A percentile compares a stretch with the other conserved stretches of the same genome.
Conservation (phyloP, 2,113 vertebrate genomes). For the Antechinus stuartii region DNA sequence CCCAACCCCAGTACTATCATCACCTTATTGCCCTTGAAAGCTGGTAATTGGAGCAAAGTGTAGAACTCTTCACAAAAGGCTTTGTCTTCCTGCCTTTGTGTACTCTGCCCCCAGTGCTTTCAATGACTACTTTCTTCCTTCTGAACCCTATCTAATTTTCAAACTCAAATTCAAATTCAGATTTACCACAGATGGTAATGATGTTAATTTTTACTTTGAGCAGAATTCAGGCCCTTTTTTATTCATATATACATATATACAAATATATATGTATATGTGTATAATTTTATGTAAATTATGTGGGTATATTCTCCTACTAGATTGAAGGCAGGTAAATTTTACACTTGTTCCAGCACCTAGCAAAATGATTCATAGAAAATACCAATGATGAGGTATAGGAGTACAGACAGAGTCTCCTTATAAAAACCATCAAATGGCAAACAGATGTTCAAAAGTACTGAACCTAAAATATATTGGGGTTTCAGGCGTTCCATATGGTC, state of each 20-base stretch:
- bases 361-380: not conserved
- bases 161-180: not conserved
- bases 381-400: not conserved
- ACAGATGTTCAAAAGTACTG: no score
- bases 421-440: no score
- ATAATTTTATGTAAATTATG: not conserved
- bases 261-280: not conserved
- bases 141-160: not conserved
- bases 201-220: not conserved
- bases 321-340: not conserved
- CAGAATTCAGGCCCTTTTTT: not conserved
- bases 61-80: conserved; percentile 27
- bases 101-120: not conserved
- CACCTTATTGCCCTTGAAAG: conserved; percentile 61
- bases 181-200: not conserved
- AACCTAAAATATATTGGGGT: no score
- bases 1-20: conserved; percentile 5
- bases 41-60: not conserved
- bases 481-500: no score
- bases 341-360: not conserved
- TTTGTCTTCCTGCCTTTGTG: not conserved
- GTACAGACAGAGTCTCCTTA: no score
- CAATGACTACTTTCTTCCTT: not conserved
- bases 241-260: not conserved
- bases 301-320: not conserved